Percentiles rank a stretch among this genome's conserved stretches.
Evolutionary conservation across 2,797 vertebrate species (phyloP).

Genomic region (Acanthiza pusilla): DNA sequence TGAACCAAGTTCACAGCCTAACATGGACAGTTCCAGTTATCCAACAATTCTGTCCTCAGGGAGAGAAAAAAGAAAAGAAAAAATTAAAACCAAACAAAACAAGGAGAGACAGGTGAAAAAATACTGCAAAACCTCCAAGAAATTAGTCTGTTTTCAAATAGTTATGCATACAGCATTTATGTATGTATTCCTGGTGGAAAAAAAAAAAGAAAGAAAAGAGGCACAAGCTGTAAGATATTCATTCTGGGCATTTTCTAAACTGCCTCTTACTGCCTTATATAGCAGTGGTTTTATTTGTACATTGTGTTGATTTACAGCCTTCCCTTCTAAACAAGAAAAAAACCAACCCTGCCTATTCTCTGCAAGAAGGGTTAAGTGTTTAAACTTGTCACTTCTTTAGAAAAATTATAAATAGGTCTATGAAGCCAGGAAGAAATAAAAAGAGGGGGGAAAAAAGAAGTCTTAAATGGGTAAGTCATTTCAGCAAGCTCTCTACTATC

Average conservation of each 20-base stretch:
- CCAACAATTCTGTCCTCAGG: background rate
- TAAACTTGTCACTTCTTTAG: background rate
- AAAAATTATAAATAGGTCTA: background rate
- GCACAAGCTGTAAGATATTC: background rate
- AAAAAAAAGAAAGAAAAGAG: accelerated
- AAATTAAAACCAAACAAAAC: background rate
- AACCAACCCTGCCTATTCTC: background rate
- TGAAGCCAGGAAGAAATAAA: background rate
- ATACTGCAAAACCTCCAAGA: background rate
- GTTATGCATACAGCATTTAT: background rate
- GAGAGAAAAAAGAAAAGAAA: accelerated
- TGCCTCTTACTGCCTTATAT: background rate
- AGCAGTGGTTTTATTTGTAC: background rate
- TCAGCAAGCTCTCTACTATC: background rate
- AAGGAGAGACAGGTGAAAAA: background rate
- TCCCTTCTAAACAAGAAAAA: background rate
- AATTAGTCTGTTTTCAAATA: background rate
- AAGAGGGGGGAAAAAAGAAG: background rate
- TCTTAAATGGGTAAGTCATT: background rate
- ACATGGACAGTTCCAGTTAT: background rate
- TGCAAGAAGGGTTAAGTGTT: background rate
- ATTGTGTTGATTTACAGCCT: background rate
- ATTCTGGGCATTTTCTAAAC: background rate
- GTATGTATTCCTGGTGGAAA: background rate
- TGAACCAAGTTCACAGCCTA: background rate